A percentile compares a stretch with the other conserved stretches of the same genome.
These are phyloP conservation scores for Amphiprion clarkii DNA, from an alignment of 2,797 vertebrate species.

Conservation along the genomic window DNA sequence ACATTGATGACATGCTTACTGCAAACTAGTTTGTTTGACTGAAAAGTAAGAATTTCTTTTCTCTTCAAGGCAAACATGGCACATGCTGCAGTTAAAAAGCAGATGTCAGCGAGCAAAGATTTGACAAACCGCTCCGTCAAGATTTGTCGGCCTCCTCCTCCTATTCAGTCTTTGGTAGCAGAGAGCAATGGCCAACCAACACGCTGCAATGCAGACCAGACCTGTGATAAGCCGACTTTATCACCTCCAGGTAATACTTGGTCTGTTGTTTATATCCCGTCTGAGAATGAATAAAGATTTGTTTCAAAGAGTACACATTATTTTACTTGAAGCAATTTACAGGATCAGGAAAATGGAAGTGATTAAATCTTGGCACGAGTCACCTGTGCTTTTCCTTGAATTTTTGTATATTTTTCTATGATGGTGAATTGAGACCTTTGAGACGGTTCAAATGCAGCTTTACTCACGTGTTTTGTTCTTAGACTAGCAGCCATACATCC, in stretches of 20 bases:
- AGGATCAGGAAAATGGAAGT: not conserved
- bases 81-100: slow-evolving; percentile 40
- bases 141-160: slow-evolving; percentile 31
- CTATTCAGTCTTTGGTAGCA: slow-evolving; percentile 30
- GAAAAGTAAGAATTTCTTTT: slow-evolving; percentile 39
- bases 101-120: slow-evolving; percentile 47
- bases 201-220: slow-evolving; percentile 33
- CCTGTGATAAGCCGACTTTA: slow-evolving; percentile 59
- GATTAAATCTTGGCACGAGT: not conserved
- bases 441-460: not conserved
- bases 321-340: not conserved
- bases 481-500: no score
- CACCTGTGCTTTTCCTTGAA: not conserved
- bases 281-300: not conserved
- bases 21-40: slow-evolving; percentile 17
- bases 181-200: slow-evolving; percentile 42
- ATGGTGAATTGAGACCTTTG: not conserved
- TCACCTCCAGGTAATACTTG: slow-evolving; percentile 80
- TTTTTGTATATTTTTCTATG: not conserved
- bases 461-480: no score
- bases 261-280: not conserved
- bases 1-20: not conserved
- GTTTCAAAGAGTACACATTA: not conserved
- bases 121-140: slow-evolving; percentile 44
- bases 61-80: slow-evolving; percentile 67